These are phyloP conservation scores for Nyctibius grandis DNA, from an alignment of 2,797 vertebrate species.

Conservation along the genomic window DNA sequence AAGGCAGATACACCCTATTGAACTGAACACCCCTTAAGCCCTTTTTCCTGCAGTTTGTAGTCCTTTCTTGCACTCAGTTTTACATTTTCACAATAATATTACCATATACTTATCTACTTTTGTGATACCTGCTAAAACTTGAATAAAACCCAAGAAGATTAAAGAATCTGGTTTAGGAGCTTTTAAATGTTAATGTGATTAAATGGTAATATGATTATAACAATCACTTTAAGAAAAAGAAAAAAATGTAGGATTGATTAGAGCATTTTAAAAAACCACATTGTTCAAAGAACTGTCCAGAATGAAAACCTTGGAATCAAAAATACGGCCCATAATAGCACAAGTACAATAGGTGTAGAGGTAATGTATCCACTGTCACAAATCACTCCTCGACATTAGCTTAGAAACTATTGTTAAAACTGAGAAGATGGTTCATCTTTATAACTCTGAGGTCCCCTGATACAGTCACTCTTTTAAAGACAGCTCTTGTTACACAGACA, in stretches of 20 bases:
- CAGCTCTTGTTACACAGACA: background rate
- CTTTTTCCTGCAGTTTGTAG: background rate
- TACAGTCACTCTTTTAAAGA: background rate
- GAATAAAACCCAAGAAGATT: background rate
- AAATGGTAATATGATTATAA: background rate
- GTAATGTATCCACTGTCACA: background rate
- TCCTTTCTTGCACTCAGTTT: background rate
- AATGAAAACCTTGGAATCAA: background rate
- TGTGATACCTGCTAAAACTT: background rate
- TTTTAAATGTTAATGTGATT: conserved; percentile 20
- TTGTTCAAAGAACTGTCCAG: background rate
- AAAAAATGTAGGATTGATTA: background rate
- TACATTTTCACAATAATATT: background rate
- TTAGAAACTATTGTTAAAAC: background rate
- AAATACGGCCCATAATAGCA: background rate
- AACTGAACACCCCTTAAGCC: background rate
- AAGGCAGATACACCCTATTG: background rate
- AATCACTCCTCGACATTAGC: background rate
- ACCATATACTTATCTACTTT: background rate
- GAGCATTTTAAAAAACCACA: background rate
- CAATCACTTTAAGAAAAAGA: background rate
- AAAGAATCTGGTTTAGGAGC: background rate
- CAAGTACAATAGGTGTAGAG: background rate
- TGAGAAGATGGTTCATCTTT: background rate
- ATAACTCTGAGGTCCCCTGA: background rate